Evolutionary conservation across 2,888 invertebrate species (phyloP).

Genomic region (Cosmia pyralina): DNA sequence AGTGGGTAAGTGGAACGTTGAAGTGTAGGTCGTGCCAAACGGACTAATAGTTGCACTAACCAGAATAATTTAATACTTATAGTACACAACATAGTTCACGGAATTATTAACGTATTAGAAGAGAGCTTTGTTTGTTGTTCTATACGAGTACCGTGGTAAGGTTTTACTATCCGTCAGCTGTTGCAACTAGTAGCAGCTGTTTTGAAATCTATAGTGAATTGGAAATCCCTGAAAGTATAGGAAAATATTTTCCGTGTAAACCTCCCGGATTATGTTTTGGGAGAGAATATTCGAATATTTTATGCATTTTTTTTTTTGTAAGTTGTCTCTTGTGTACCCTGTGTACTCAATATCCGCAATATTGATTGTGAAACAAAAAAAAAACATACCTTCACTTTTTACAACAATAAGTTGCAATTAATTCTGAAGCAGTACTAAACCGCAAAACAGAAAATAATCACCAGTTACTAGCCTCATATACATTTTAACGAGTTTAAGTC

Average conservation of each 20-base stretch:
- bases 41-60: constrained; percentile 18
- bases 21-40: constrained; percentile 20
- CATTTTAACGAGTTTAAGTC: constrained; percentile 57
- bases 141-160: constrained; percentile 8
- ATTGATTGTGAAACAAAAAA: neutral
- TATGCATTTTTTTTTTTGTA: no score
- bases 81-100: neutral
- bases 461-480: constrained; percentile 51
- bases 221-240: constrained; percentile 3
- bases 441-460: constrained; percentile 37
- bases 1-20: constrained; percentile 20
- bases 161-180: constrained; percentile 34
- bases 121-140: constrained; percentile 8
- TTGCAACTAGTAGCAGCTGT: constrained; percentile 17
- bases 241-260: constrained; percentile 1
- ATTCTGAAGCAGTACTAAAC: constrained; percentile 34
- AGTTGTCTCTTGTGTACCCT: neutral
- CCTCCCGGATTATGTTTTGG: constrained; percentile 1
- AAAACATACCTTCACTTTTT: neutral
- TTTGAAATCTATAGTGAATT: constrained; percentile 6
- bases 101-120: constrained; percentile 14
- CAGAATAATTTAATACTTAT: constrained; percentile 1
- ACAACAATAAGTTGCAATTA: constrained; percentile 27
- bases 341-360: neutral
- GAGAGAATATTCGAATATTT: neutral